A percentile compares a stretch with the other conserved stretches of the same genome.
Conservation (phyloP, 2,113 vertebrate genomes). For the Pyrgilauda ruficollis region DNA sequence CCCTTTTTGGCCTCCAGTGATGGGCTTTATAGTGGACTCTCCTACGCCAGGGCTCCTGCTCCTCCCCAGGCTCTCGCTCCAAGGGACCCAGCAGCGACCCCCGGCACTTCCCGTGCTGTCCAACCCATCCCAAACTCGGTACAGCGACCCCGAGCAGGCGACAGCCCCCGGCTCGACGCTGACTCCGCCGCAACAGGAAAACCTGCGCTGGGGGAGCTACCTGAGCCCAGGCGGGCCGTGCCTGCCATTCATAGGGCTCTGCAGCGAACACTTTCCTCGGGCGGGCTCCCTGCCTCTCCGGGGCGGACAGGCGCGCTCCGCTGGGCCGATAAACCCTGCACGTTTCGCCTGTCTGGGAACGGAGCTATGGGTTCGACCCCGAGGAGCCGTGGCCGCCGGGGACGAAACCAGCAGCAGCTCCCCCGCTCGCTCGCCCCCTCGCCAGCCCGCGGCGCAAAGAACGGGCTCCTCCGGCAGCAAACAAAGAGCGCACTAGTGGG, state of each 20-base stretch:
- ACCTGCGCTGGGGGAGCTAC: neutral
- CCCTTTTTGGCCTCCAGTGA: neutral
- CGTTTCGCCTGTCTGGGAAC: neutral
- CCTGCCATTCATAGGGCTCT: neutral
- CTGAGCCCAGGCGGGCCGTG: neutral
- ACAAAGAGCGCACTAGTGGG: neutral
- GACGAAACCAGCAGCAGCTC: neutral
- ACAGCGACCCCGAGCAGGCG: neutral
- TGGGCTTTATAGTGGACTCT: neutral
- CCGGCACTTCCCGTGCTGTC: neutral
- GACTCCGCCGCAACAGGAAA: neutral
- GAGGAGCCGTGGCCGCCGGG: neutral
- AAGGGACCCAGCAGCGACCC: neutral
- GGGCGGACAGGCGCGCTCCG: neutral
- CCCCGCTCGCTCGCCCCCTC: neutral
- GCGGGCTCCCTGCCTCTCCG: neutral
- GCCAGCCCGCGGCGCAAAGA: neutral
- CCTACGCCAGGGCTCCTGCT: too few species aligned
- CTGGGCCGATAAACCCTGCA: neutral
- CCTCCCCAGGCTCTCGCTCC: neutral
- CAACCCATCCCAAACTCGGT: neutral
- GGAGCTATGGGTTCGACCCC: neutral
- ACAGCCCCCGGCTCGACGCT: neutral
- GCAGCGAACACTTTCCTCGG: rapidly evolving
- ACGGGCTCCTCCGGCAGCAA: neutral